Base-by-base conservation (phyloP, 2,113 vertebrate species). In the Synodontis membranacea region DNA sequence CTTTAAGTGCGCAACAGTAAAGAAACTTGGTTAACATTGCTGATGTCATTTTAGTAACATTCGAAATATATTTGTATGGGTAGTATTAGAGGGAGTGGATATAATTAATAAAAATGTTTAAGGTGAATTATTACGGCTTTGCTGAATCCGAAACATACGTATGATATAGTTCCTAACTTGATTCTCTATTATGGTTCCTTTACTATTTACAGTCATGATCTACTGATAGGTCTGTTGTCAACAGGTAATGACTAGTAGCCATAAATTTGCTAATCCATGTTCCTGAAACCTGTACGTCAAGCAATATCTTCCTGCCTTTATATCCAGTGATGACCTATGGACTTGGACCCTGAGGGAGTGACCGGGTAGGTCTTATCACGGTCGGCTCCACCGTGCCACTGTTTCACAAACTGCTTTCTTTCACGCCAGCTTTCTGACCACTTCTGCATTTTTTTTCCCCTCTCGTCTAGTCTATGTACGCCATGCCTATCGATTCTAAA, bases 261-360 rank as follows among this genome's bases (percentile, higher is more conserved):
- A 8, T 15, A 10, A 4, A 42, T 58, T 39, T 80, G 31, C 42
- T 56, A 21, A 37, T 54, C n/a, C 8, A 54, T 0, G 1, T 54
- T 54, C 76, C 5, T 79, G 50, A 50, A 80, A 68, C 39, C 2
- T 78, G 2, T 84, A 21, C 11, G 28, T 28, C 17, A 48, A 50
- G 42, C 54, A 28, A 83, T 54, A 83, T 14, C 39, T 74, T 56
- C 56, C 52, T 82, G 78, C n/a, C 17, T 70, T 70, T 81, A 34
- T 75, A 46, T 52, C 82, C 37, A 83, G 7, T 80, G 25, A 4
- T 78, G 66, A 48, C 68, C 82, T 19, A 9, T 90, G 90, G 91
- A 93, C 89, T 90, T 89, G 68, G 52, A 60, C 72, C 83, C 85
- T 70, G 78, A 87, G 83, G 90, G 83, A 85, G 87, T 62, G 85